Evolutionary conservation across 2,888 invertebrate genomes (phyloP).

Genomic region (Helleia helle): DNA sequence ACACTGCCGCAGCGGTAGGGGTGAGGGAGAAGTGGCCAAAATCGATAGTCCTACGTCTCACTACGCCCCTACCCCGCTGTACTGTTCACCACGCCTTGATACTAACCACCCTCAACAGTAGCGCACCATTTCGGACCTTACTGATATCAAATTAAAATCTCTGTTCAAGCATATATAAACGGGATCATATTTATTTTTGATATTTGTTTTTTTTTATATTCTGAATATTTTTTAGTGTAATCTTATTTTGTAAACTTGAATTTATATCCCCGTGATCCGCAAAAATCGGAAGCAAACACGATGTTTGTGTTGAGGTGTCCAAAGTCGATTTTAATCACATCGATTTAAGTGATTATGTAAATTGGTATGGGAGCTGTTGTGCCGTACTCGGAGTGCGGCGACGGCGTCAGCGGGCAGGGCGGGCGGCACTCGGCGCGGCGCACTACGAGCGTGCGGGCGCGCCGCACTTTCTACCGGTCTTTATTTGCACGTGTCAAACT

Average conservation of each 20-base stretch:
- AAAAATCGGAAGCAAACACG: background rate
- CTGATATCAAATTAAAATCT: conserved; percentile 49
- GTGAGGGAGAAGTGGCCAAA: conserved; percentile 66
- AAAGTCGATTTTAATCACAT: conserved; percentile 22
- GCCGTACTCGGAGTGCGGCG: conserved; percentile 24
- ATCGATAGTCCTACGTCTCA: conserved; percentile 70
- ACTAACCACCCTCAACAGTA: conserved; percentile 66
- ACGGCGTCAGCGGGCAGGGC: conserved; percentile 43
- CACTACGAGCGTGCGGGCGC: conserved; percentile 69
- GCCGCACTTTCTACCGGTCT: conserved; percentile 50
- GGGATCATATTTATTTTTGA: no score
- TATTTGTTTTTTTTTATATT: no score
- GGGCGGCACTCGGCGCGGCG: conserved; percentile 70
- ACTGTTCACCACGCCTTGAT: conserved; percentile 48
- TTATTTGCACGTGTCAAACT: conserved; percentile 69
- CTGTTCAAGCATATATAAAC: conserved; percentile 22
- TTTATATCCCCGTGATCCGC: no score
- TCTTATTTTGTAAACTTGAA: no score
- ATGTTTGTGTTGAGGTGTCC: background rate
- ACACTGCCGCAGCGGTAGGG: conserved; percentile 63
- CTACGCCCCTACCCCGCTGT: conserved; percentile 49
- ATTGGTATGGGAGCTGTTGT: conserved; percentile 31
- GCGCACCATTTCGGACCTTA: conserved; percentile 61
- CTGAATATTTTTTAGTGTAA: no score
- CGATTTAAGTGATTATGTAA: conserved; percentile 42